These are phyloP conservation scores for Geococcyx californianus DNA, from an alignment of 2,113 vertebrate species.

Conservation along the genomic window DNA sequence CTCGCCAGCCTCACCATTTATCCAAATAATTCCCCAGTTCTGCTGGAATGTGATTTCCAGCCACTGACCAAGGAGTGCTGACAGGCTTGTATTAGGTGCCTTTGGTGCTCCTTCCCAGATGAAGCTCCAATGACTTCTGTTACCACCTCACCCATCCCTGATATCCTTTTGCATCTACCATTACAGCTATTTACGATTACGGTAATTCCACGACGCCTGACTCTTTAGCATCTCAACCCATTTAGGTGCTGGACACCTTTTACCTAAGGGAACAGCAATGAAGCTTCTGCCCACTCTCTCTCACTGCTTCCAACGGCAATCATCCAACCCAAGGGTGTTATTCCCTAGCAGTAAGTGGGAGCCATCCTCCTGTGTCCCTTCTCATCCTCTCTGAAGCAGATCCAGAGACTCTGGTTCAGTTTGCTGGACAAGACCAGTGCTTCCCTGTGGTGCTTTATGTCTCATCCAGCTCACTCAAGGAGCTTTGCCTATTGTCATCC, in stretches of 20 bases:
- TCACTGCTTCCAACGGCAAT: not conserved
- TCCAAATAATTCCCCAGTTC: not conserved
- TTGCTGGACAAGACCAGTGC: not conserved
- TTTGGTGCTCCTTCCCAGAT: not conserved
- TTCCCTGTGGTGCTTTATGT: not conserved
- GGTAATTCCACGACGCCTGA: not conserved
- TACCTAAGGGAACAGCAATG: not conserved
- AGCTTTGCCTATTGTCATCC: not conserved
- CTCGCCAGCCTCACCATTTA: not conserved
- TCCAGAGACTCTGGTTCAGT: not conserved
- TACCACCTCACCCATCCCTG: not conserved
- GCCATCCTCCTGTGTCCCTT: not conserved
- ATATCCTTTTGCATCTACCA: not conserved
- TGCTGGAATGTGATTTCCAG: constrained; percentile 35
- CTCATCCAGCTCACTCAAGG: not conserved
- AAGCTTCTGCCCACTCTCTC: not conserved
- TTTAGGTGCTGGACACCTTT: not conserved
- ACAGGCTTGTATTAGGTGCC: not conserved
- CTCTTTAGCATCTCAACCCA: not conserved
- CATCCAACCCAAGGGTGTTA: not conserved
- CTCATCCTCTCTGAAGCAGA: not conserved
- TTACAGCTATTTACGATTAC: not conserved
- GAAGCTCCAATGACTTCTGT: not conserved
- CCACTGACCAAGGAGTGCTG: not conserved
- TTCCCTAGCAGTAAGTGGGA: not conserved